Percentiles rank a stretch among this genome's conserved stretches.
Evolutionary conservation across 1,140 invertebrate species (phyloP).

Genomic region (Halesus radiatus): DNA sequence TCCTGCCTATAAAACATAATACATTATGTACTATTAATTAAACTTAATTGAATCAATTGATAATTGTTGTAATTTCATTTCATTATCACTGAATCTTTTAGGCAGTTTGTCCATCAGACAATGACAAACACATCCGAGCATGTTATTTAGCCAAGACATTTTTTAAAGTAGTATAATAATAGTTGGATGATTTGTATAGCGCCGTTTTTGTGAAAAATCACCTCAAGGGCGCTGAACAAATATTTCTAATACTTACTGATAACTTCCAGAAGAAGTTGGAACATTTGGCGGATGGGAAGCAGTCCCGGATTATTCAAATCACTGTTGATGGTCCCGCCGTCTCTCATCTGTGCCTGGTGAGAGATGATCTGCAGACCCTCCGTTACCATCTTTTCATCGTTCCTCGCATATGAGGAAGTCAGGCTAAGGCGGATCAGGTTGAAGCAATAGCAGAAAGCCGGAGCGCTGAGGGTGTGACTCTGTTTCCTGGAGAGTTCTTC

Average conservation of each 20-base stretch:
- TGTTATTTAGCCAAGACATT: no score
- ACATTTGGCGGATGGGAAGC: constrained; percentile 86
- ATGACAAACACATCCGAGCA: no score
- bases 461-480: constrained; percentile 73
- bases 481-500: constrained; percentile 31
- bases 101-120: no score
- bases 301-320: constrained; percentile 80
- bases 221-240: no score
- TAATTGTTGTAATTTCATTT: no score
- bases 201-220: no score
- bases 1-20: constrained; percentile 68
- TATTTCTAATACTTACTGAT: constrained; percentile 79
- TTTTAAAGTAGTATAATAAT: no score
- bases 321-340: constrained; percentile 62
- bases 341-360: constrained; percentile 78
- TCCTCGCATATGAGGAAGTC: constrained; percentile 64
- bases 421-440: constrained; percentile 82
- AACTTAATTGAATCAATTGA: no score
- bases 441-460: constrained; percentile 88
- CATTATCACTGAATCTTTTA: no score
- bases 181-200: no score
- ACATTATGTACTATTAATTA: background rate
- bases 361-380: constrained; percentile 80
- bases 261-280: constrained; percentile 84
- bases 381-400: constrained; percentile 74